Base-by-base conservation (phyloP, 1,140 invertebrate genomes). In the Chironomus striatipennis region DNA sequence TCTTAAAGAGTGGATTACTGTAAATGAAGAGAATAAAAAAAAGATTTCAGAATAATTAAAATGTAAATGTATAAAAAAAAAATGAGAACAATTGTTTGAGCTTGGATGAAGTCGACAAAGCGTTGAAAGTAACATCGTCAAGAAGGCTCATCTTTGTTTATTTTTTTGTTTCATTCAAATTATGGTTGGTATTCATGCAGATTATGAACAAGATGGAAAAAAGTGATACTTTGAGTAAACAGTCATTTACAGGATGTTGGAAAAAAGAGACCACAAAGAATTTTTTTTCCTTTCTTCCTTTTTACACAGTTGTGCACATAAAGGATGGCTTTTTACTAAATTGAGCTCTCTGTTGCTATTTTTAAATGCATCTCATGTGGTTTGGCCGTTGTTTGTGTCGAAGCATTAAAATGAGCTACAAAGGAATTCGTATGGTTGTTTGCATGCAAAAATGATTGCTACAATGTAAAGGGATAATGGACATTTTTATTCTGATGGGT, bases 1-100 rank as follows among this genome's bases (percentile, higher is more conserved):
- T 74, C 86, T 85, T 77, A 91, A 18, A 4, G 65, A 70, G 65
- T 70, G 65, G 20, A 21, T 70, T 21, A 20, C 65, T 70, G 65
- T 18, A 70, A 57, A 57, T 57, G 47, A 57, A 57, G n/a, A n/a
- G 47, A 57, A 57, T 12, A 12, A 34, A 57, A 57, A n/a, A 47
- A 47, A 47, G 15, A 47, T 34, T 34, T 34, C 24, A 34, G 5
- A 34, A 34, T 34, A 34, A 34, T 34, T 34, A 34, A 34, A 34
- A 34, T 34, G 24, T 34, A 34, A 34, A 34, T 34, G 24, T 34
- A 34, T 34, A 34, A 2, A 34, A 34, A 34, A 2, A 34, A 34
- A 34, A 34, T 34, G 24, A 34, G 24, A 34, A 34, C 24, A 34
- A 34, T 34, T 34, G 24, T 34, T 34, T 34, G 24, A 34, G 24